A percentile compares a stretch with the other conserved stretches of the same genome.
phyloP scores from a whole-genome alignment of 2,888 invertebrate species.

The Glyphotaelius pellucidus region DNA sequence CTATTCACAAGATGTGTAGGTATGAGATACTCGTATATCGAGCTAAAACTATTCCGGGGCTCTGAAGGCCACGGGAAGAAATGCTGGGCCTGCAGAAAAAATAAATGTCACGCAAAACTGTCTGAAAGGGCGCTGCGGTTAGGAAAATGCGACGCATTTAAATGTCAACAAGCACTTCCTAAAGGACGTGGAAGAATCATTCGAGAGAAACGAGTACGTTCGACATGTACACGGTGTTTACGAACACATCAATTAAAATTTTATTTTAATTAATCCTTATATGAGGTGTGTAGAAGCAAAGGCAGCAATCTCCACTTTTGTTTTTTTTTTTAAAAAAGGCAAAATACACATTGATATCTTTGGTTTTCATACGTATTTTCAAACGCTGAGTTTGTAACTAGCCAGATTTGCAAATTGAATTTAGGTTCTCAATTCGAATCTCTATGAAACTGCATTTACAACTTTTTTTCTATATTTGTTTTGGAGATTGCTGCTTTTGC shows the following conservation, averaged over 20 bases:
- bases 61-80: slow-evolving; percentile 13
- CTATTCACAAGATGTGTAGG: neutral
- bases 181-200: neutral
- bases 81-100: slow-evolving; percentile 32
- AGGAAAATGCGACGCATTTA: neutral
- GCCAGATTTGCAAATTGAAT: too few species aligned
- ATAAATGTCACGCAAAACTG: slow-evolving; percentile 43
- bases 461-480: too few species aligned
- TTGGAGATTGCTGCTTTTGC: too few species aligned
- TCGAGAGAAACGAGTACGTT: neutral
- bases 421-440: too few species aligned
- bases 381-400: too few species aligned
- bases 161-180: neutral
- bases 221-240: neutral
- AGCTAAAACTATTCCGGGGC: neutral
- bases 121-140: slow-evolving; percentile 47
- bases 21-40: neutral
- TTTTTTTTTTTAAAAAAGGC: too few species aligned
- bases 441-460: too few species aligned
- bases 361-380: too few species aligned
- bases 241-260: neutral
- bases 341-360: too few species aligned
- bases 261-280: neutral
- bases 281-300: too few species aligned
- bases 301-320: too few species aligned